Evolutionary conservation across 2,113 vertebrate species (phyloP).

Genomic region (Tragelaphus strepsiceros): DNA sequence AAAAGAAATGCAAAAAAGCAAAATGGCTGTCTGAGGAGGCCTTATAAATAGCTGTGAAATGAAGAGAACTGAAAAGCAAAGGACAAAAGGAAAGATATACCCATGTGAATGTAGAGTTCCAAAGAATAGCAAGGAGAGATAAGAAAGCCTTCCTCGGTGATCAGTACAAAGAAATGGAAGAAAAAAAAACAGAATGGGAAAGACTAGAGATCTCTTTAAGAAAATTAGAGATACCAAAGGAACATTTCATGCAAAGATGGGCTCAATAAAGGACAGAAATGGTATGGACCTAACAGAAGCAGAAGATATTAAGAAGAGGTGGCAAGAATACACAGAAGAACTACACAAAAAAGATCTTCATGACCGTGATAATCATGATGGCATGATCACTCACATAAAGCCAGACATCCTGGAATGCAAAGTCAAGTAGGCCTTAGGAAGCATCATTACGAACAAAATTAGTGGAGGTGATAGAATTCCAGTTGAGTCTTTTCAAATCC

Average conservation of each 20-base stretch:
- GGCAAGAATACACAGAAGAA: neutral
- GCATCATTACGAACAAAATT: neutral
- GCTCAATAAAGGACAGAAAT: neutral
- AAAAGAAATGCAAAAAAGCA: neutral
- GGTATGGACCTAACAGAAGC: neutral
- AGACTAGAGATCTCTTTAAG: neutral
- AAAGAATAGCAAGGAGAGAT: neutral
- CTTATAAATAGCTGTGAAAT: neutral
- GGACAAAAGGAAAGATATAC: neutral
- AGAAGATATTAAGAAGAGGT: neutral
- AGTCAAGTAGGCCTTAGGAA: neutral
- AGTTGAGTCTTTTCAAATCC: neutral
- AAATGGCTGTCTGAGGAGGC: neutral
- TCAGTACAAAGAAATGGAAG: neutral
- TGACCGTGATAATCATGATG: neutral
- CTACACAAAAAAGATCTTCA: neutral
- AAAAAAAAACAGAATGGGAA: neutral
- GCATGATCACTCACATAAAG: neutral
- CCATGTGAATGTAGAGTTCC: neutral
- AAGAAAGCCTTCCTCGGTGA: neutral
- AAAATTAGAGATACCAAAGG: neutral
- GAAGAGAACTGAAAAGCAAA: neutral
- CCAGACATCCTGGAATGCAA: neutral
- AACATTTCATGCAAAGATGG: neutral
- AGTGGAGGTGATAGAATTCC: neutral